phyloP scores from a whole-genome alignment of 2,888 invertebrate genomes.

The Siphonodentalium dalli region DNA sequence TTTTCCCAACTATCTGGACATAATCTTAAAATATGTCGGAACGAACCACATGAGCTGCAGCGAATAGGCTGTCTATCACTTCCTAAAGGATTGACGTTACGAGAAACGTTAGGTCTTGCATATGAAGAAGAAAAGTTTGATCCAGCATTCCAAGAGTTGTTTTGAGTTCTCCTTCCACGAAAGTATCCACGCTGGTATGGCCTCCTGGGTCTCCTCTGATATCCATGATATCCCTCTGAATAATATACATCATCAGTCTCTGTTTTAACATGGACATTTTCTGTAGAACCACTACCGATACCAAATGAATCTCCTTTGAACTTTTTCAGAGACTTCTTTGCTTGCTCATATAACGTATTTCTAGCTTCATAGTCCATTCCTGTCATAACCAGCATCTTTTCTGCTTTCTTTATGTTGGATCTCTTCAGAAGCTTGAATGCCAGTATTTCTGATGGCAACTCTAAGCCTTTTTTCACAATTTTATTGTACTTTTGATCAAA shows the following conservation, averaged over 20 bases:
- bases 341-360: neutral
- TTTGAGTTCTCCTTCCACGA: neutral
- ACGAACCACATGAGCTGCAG: conserved; percentile 2
- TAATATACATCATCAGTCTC: too few species aligned
- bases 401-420: neutral
- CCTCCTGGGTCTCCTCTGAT: too few species aligned
- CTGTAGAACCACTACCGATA: too few species aligned
- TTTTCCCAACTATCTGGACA: conserved; percentile 5
- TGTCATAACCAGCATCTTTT: conserved; percentile 1
- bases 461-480: neutral
- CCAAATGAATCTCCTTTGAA: neutral
- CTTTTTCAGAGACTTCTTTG: neutral
- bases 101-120: too few species aligned
- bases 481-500: neutral
- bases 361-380: conserved; percentile 1
- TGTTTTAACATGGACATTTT: too few species aligned
- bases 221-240: too few species aligned
- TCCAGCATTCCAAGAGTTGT: neutral
- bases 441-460: neutral
- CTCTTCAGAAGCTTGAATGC: neutral
- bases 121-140: neutral
- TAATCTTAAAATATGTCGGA: neutral
- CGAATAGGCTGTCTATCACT: neutral
- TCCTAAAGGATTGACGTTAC: neutral
- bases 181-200: too few species aligned